Evolutionary conservation across 2,113 vertebrate species (phyloP), one percentile per base, ranked within the genome.

Genomic region (Coregonus clupeaformis): DNA sequence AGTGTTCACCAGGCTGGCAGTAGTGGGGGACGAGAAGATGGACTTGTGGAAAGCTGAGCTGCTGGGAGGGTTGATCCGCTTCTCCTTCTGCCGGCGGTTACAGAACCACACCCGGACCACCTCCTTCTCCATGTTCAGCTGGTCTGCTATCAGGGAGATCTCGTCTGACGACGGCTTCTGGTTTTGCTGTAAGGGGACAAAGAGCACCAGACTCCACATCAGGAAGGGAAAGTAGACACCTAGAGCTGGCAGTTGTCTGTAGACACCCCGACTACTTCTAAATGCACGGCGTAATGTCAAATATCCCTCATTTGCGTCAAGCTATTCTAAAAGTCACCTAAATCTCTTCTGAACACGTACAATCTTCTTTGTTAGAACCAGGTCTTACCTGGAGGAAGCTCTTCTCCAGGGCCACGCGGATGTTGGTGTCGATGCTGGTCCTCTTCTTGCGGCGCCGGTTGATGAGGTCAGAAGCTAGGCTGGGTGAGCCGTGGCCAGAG

Each of bases 351-450:
- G 9, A 42, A 42, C 36, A 42, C 7, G 49, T 52, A 52, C 13
- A 52, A 52, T 52, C 49, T 18, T 18, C 49, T 18, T 18, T 52
- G 49, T 52, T 52, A 14, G 59, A 77, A 70, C 55, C 45, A 67
- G 64, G 72, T 89, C 92, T 82, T 67, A 96, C 95, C 94, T 96
- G 95, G 93, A 95, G 88, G 90, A 96, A 96, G 94, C 95, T 96
- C 94, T 96, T 96, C 94, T 96, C 95, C 95, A 96, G 95, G 95
- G 95, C 95, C 93, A 95, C 95, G 91, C 95, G 94, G 82, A 96
- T 96, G 94, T 96, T 96, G 93, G 95, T 96, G 94, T 96, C 95
- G 88, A 96, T 96, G 95, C 95, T 96, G 95, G 95, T 96, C 93
- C 95, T 94, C 91, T 96, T 96, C 93, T 96, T 96, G 84, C 95